Evolutionary conservation across 2,113 vertebrate species (phyloP).

Genomic region (Bostrychus sinensis): DNA sequence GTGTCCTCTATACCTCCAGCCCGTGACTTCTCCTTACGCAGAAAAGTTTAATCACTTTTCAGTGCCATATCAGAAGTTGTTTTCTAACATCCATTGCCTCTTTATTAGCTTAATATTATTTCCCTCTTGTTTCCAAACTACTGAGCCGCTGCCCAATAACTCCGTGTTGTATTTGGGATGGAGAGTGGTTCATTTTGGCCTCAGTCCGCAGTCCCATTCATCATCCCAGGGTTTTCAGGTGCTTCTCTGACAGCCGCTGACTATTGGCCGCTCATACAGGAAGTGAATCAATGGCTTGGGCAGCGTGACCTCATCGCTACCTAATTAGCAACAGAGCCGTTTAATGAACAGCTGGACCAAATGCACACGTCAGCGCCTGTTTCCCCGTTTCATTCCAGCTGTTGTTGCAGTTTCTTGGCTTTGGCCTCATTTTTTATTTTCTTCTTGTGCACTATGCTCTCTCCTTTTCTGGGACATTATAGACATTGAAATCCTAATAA

Average conservation of each 20-base stretch:
- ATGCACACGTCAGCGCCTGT: constrained; percentile 58
- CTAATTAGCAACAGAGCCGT: constrained; percentile 73
- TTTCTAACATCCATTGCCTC: constrained; percentile 15
- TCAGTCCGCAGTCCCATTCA: constrained; percentile 47
- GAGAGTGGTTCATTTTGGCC: constrained; percentile 67
- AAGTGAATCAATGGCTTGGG: constrained; percentile 74
- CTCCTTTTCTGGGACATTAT: not conserved
- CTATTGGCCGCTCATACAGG: constrained; percentile 69
- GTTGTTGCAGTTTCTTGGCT: constrained; percentile 10
- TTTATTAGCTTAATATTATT: constrained; percentile 53
- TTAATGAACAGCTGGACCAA: constrained; percentile 76
- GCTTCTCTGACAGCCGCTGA: constrained; percentile 53
- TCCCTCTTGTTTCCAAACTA: constrained; percentile 25
- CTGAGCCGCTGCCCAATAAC: constrained; percentile 49
- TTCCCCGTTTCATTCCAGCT: constrained; percentile 46
- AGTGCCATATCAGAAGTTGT: not conserved
- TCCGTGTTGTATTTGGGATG: constrained; percentile 49
- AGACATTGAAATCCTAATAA: not conserved
- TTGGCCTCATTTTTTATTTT: not conserved
- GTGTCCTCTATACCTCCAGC: too few relatives aligned
- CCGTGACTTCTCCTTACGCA: too few relatives aligned
- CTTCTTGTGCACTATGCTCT: constrained; percentile 17
- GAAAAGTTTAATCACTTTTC: too few relatives aligned
- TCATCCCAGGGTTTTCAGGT: constrained; percentile 71
- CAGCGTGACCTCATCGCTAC: constrained; percentile 72